Evolutionary conservation across 2,797 vertebrate species (phyloP).

Genomic region (Malurus leucopterus): DNA sequence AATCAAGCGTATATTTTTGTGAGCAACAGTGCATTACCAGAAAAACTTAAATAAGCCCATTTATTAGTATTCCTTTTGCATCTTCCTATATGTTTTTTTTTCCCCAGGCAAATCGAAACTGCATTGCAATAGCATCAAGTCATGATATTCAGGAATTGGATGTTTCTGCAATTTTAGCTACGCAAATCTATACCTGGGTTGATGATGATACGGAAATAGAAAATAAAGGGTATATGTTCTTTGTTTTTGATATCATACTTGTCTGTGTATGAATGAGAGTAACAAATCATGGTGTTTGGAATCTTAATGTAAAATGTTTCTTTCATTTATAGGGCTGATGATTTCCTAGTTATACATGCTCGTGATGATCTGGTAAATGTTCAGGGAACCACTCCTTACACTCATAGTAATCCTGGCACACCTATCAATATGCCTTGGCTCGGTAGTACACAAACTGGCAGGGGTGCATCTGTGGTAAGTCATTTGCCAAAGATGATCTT

Average conservation of each 20-base stretch:
- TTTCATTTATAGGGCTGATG: slow-evolving; percentile 78
- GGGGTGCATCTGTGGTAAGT: slow-evolving; percentile 93
- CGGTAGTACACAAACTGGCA: slow-evolving; percentile 90
- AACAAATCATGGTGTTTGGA: not conserved
- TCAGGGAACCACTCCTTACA: slow-evolving; percentile 93
- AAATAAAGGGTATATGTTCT: slow-evolving; percentile 83
- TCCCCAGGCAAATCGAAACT: slow-evolving; percentile 92
- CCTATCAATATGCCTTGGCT: slow-evolving; percentile 98
- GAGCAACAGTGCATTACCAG: not conserved
- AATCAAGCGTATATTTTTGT: not conserved
- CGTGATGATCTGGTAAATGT: slow-evolving; percentile 85
- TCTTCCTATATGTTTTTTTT: not conserved
- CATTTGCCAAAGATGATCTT: not conserved
- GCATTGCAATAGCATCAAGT: slow-evolving; percentile 95
- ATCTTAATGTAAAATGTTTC: not conserved
- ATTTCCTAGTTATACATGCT: slow-evolving; percentile 92
- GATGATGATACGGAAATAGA: slow-evolving; percentile 90
- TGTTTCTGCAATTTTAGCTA: slow-evolving; percentile 94
- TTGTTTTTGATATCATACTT: not conserved
- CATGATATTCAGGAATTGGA: slow-evolving; percentile 98
- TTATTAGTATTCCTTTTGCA: not conserved
- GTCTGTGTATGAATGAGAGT: not conserved
- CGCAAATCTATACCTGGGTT: slow-evolving; percentile 94
- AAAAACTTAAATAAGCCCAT: not conserved
- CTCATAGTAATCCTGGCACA: slow-evolving; percentile 91